phyloP scores from a whole-genome alignment of 1,140 invertebrate genomes.

The Triops cancriformis region DNA sequence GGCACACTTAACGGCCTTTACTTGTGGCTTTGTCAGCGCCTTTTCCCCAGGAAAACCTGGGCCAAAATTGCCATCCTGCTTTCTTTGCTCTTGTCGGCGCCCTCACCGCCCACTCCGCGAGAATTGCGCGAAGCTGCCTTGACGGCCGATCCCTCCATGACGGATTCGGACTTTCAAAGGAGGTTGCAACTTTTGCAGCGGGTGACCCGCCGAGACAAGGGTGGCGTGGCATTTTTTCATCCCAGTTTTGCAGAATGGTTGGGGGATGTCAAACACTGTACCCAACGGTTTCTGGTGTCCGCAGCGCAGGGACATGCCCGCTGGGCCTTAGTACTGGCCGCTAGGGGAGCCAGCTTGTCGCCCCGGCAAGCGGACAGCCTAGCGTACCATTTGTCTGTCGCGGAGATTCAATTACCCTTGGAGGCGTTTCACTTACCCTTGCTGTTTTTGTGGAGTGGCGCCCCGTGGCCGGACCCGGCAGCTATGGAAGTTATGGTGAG shows the following conservation, averaged over 20 bases:
- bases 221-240: slow-evolving; percentile 69
- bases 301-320: slow-evolving; percentile 76
- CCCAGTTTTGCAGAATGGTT: slow-evolving; percentile 91
- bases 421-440: slow-evolving; percentile 43
- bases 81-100: slow-evolving; percentile 77
- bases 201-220: slow-evolving; percentile 47
- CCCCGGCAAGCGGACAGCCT: slow-evolving; percentile 48
- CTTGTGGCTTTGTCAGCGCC: slow-evolving; percentile 84
- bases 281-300: slow-evolving; percentile 83
- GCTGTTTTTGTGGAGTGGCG: slow-evolving; percentile 36
- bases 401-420: slow-evolving; percentile 38
- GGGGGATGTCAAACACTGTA: slow-evolving; percentile 91
- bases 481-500: slow-evolving; percentile 48
- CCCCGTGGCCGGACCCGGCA: slow-evolving; percentile 47
- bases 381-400: slow-evolving; percentile 46
- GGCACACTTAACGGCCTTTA: slow-evolving; percentile 91
- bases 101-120: slow-evolving; percentile 68
- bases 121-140: slow-evolving; percentile 71
- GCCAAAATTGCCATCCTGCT: slow-evolving; percentile 74
- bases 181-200: slow-evolving; percentile 67
- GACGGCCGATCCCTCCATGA: slow-evolving; percentile 68
- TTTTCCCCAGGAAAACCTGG: slow-evolving; percentile 82
- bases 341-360: slow-evolving; percentile 46
- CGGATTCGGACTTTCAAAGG: slow-evolving; percentile 73
- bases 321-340: slow-evolving; percentile 71